Percentiles rank a stretch among this genome's conserved stretches.
Conservation (phyloP, 2,888 invertebrate species). For the Drosophila demipolita region DNA sequence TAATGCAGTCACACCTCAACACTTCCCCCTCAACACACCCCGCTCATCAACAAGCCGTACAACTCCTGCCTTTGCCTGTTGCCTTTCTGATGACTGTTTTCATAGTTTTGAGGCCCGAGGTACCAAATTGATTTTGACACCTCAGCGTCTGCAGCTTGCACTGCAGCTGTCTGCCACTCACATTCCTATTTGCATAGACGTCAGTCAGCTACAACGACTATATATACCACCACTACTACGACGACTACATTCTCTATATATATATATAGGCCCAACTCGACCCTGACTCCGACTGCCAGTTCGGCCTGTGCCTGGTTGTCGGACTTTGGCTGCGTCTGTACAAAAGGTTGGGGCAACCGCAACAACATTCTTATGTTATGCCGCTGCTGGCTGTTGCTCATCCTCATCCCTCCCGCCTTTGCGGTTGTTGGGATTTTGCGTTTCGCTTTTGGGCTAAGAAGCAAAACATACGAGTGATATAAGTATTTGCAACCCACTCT, state of each 20-base stretch:
- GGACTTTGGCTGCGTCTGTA: neutral
- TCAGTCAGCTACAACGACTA: slow-evolving; percentile 21
- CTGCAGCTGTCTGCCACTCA: slow-evolving; percentile 31
- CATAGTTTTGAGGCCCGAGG: slow-evolving; percentile 15
- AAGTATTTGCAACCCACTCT: slow-evolving; percentile 1
- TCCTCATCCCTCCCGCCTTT: slow-evolving; percentile 31
- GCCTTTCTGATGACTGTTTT: slow-evolving; percentile 4
- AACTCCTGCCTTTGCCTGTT: neutral
- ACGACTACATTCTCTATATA: neutral
- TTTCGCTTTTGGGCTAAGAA: slow-evolving; percentile 35
- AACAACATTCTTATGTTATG: slow-evolving; percentile 62
- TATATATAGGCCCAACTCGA: neutral
- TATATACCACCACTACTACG: neutral
- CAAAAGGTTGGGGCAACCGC: slow-evolving; percentile 46
- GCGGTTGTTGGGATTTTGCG: slow-evolving; percentile 36
- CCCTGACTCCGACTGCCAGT: slow-evolving; percentile 13
- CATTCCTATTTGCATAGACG: slow-evolving; percentile 29
- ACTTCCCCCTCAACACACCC: neutral
- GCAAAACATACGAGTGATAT: slow-evolving; percentile 6
- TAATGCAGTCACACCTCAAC: slow-evolving; percentile 68
- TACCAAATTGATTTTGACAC: slow-evolving; percentile 51
- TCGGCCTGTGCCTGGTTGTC: slow-evolving; percentile 1
- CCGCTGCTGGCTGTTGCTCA: slow-evolving; percentile 21
- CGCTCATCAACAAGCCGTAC: neutral
- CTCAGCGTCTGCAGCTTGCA: slow-evolving; percentile 20